Evolutionary conservation across 2,797 vertebrate genomes (phyloP).

Genomic region (Gorsachius magnificus): DNA sequence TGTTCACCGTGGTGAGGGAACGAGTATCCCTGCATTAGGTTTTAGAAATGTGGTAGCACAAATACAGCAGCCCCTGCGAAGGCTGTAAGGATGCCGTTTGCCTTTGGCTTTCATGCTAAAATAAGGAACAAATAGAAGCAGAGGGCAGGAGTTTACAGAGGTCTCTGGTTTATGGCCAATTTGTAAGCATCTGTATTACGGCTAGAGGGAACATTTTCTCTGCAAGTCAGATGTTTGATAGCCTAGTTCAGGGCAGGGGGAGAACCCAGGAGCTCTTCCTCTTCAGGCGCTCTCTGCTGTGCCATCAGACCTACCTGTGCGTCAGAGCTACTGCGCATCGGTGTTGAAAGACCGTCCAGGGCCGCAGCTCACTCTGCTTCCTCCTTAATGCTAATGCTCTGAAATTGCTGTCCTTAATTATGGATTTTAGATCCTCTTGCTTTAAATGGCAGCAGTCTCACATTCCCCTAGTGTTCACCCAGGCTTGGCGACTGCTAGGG

Average conservation of each 20-base stretch:
- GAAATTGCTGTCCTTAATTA: neutral
- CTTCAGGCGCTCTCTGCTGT: neutral
- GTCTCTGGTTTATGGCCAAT: neutral
- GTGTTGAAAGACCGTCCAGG: neutral
- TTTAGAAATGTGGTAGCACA: neutral
- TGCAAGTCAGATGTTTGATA: fast-evolving
- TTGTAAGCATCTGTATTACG: neutral
- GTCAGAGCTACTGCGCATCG: neutral
- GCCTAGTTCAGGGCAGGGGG: fast-evolving
- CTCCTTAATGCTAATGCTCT: neutral
- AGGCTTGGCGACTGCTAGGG: fast-evolving
- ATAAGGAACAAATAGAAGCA: neutral
- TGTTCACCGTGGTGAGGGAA: neutral
- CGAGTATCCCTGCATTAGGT: too few relatives aligned
- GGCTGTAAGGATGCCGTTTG: neutral
- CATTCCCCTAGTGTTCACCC: fast-evolving
- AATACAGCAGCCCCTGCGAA: neutral
- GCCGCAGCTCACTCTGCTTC: fast-evolving
- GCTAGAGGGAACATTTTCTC: neutral
- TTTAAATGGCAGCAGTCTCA: neutral
- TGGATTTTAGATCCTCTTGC: neutral
- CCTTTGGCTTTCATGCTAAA: neutral
- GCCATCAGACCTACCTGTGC: neutral
- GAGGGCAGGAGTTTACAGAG: neutral
- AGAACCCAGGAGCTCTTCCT: neutral